Percentiles rank a stretch among this genome's conserved stretches.
These are phyloP conservation scores for Percopsis transmontana DNA, from an alignment of 2,113 vertebrate species.

Conservation along the genomic window DNA sequence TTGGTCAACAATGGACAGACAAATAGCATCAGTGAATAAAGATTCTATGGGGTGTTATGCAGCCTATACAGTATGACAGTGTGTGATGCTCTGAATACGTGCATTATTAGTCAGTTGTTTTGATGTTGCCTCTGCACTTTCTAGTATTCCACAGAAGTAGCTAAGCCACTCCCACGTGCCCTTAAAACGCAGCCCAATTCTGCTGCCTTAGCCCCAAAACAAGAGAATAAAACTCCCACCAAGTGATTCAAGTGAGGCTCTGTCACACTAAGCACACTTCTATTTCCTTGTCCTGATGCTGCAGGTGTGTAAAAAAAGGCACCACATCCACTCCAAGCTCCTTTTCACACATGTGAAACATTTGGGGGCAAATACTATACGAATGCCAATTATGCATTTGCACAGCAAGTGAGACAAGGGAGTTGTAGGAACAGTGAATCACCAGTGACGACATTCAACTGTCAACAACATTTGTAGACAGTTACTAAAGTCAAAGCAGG, in stretches of 20 bases:
- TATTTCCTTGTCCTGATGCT: slow-evolving; percentile 32
- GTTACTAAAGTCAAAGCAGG: slow-evolving; percentile 39
- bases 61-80: slow-evolving; percentile 16
- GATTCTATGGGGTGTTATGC: background rate
- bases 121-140: slow-evolving; percentile 60
- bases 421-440: slow-evolving; percentile 41
- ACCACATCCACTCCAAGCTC: background rate
- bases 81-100: slow-evolving; percentile 19
- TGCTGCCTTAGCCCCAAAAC: slow-evolving; percentile 38
- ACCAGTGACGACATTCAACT: slow-evolving; percentile 1
- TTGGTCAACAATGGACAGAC: background rate
- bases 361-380: background rate
- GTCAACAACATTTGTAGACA: slow-evolving; percentile 42
- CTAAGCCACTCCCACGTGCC: slow-evolving; percentile 42
- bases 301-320: slow-evolving; percentile 19
- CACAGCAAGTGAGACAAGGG: background rate
- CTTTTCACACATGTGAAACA: slow-evolving; percentile 32
- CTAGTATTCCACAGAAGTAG: slow-evolving; percentile 61
- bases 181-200: slow-evolving; percentile 46
- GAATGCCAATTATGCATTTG: slow-evolving; percentile 39
- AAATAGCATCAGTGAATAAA: background rate
- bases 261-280: slow-evolving; percentile 6
- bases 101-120: slow-evolving; percentile 64
- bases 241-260: slow-evolving; percentile 45
- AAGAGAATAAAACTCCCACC: slow-evolving; percentile 39